Evolutionary conservation across 2,113 vertebrate species (phyloP).

Genomic region (Tragulus kanchil): DNA sequence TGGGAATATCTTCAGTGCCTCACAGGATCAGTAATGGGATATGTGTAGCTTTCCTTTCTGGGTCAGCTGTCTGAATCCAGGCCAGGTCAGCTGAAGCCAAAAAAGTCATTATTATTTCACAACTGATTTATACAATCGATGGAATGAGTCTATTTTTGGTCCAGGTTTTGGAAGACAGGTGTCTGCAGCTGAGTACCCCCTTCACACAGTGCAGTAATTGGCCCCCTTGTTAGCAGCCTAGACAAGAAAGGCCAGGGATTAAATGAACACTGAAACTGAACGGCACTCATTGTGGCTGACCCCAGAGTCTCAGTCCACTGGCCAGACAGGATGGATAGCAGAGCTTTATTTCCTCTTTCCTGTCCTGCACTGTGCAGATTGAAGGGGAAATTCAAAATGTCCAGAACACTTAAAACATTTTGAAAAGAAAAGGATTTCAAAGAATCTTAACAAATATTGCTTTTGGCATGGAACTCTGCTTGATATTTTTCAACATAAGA

Average conservation of each 20-base stretch:
- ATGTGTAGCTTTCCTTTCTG: slow-evolving; percentile 27
- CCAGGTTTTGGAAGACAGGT: slow-evolving; percentile 12
- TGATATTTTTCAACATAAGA: slow-evolving; percentile 23
- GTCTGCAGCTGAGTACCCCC: not conserved
- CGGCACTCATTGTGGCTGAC: not conserved
- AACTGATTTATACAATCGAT: slow-evolving; percentile 56
- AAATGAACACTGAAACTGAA: not conserved
- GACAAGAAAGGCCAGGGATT: slow-evolving; percentile 62
- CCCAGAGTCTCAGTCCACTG: not conserved
- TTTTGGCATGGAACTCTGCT: slow-evolving; percentile 38
- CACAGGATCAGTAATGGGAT: not conserved
- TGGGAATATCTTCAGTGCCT: not conserved
- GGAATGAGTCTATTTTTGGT: slow-evolving; percentile 37
- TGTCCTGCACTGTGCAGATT: not conserved
- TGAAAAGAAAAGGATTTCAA: slow-evolving; percentile 60
- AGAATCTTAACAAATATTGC: slow-evolving; percentile 60
- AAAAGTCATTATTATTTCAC: slow-evolving; percentile 76
- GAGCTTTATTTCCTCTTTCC: not conserved
- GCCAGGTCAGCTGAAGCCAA: slow-evolving; percentile 65
- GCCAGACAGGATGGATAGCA: not conserved
- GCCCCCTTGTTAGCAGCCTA: slow-evolving; percentile 40
- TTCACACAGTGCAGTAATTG: slow-evolving; percentile 23
- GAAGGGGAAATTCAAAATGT: slow-evolving; percentile 54
- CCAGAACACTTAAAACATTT: slow-evolving; percentile 69
- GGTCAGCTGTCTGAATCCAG: slow-evolving; percentile 67